Evolutionary conservation across 2,888 invertebrate species (phyloP), one percentile per base, ranked within the genome.

Genomic region (Mongoloraphidia duomilia): DNA sequence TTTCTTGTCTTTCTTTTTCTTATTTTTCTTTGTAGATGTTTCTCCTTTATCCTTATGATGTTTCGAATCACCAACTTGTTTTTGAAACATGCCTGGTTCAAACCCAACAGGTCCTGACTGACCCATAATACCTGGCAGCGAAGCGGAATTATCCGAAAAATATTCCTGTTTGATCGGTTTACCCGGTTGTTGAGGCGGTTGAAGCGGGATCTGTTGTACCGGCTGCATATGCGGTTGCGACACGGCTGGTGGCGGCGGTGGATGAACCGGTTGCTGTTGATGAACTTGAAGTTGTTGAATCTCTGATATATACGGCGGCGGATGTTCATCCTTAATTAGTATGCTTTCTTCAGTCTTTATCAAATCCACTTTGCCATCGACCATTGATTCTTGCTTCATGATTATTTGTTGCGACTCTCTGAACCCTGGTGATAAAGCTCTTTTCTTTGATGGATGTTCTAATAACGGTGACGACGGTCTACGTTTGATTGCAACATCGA

Each of bases 1-100:
- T 67, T 91, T 80, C 60, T 83, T 84, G 59, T 84, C 80, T 58
- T 86, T 84, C 43, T 84, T 81, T 59, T 85, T 84, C 63, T 84
- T 83, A 67, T 82, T 81, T 46, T 62, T 58, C 55, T 64, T 59
- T 67, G 80, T 80, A 2, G 61, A 58, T 37, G 64, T 63, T 51
- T 80, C 80, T 41, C 70, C 69, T 53, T 78, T 77, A 9, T 74
- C 58, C 55, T 65, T 66, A 39, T 57, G 55, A 55, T 65, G 73
- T 58, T 75, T 74, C 44, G 62, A 62, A 6, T 67, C 65, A 4
- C 58, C 55, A 6, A 53, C 43, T 46, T 77, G 76, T 53, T 73
- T 73, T 53, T 77, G 77, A 63, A 89, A 88, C 87, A 88, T 87
- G 49, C 86, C 86, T 0, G 88, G 84, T 59, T 88, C 88, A 63